These are phyloP conservation scores for Neodon shergylaensis DNA, from an alignment of 2,113 vertebrate genomes.

Conservation along the genomic window DNA sequence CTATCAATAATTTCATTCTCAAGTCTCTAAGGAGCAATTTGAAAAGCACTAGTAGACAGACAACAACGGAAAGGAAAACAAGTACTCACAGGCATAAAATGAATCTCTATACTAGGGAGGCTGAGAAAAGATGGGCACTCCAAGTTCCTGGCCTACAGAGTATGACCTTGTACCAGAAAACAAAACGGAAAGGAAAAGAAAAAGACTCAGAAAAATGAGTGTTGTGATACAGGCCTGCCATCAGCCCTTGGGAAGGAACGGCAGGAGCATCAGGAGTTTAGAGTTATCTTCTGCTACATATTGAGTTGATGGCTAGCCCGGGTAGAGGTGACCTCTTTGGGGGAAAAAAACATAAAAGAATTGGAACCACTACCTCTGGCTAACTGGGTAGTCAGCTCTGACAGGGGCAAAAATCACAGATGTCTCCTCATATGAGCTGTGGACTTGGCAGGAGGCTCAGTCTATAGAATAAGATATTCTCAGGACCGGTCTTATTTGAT, in stretches of 20 bases:
- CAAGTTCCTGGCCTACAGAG: not conserved
- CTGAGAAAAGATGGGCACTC: not conserved
- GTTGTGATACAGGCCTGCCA: not conserved
- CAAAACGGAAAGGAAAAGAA: not conserved
- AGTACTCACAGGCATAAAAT: not conserved
- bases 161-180: not conserved
- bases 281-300: not conserved
- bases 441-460: not conserved
- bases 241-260: not conserved
- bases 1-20: conserved; percentile 62
- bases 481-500: not conserved
- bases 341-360: not conserved
- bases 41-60: not conserved
- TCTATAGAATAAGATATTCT: not conserved
- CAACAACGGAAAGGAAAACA: not conserved
- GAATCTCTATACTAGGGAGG: not conserved
- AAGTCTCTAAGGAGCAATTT: not conserved
- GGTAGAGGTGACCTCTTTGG: not conserved
- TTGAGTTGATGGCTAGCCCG: not conserved
- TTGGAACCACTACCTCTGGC: not conserved
- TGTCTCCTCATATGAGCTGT: not conserved
- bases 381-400: not conserved
- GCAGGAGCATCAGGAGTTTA: not conserved
- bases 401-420: not conserved
- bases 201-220: not conserved